Base-by-base conservation (phyloP, 2,797 vertebrate species). In the Lagodon rhomboides region DNA sequence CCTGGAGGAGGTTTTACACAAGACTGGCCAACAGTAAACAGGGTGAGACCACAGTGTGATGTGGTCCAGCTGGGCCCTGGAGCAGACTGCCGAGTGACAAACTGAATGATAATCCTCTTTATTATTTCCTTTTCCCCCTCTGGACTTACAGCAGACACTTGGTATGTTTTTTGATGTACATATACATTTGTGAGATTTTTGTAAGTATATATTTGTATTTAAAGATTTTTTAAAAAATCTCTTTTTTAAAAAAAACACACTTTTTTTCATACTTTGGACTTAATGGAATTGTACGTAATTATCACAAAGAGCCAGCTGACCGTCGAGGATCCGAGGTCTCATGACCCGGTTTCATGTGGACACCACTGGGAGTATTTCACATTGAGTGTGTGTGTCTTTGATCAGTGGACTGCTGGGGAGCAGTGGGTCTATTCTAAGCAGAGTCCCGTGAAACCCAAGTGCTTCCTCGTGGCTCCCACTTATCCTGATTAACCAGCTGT, bases 1-100 rank as follows among this genome's bases (percentile, higher is more conserved):
- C 98, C 4, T 99, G 98, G 98, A 96, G 97, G 91, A 97, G 97
- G 95, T 99, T 99, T 95, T 99, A 98, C 92, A 97, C 96, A 8
- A 96, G 96, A 95, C 97, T 98, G 83, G 96, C 96, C 82, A 97
- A 96, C 94, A 97, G 95, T 91, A 98, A 97, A 89, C 97, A 97
- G 78, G 98, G 98, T 0, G 98, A 98, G 91, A 98, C 98, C 59
- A 98, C 97, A 0, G 97, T 98, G 90, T 99, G 93, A 97, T 9
- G 70, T 23, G 72, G n/a, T 18, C 5, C 6, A 0, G 22, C 38
- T 6, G 27, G 3, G 18, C 7, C 13, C 22, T 4, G 38, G 44
- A 27, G 23, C 68, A 83, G 73, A 87, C 86, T 75, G 59, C 63
- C 62, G 49, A 59, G 64, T 76, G 87, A 89, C 87, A 86, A 75